Base-by-base conservation (phyloP, 2,113 vertebrate genomes). In the Clinocottus analis region DNA sequence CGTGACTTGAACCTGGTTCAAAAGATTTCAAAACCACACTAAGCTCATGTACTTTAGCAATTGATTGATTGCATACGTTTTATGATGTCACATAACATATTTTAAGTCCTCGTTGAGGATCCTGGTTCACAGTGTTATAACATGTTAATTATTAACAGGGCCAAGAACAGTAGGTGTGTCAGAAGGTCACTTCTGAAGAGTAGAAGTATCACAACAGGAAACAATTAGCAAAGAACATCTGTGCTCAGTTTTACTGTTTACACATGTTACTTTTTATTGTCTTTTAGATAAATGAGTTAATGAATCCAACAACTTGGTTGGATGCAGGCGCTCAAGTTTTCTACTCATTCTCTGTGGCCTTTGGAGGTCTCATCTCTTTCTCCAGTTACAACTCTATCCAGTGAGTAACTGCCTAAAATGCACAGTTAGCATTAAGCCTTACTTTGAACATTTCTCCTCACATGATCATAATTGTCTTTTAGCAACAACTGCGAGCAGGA, bases 401-500 rank as follows among this genome's bases (percentile, higher is more conserved):
- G 98, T 99, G 92, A 97, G 98, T 98, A 37, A n/a, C 56, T 2
- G 1, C 25, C 12, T 25, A 5, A 17, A 16, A 4, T 53, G 4
- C 13, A 33, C 23, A 27, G 12, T 49, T 7, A 41, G 9, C 6
- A 33, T 10, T 23, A 0, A 39, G 1, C 2, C 6, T 1, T 7
- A 4, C 41, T 11, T 51, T n/a, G 1, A 61, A 33, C 47, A 5
- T n/a, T 31, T 53, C n/a, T 41, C 10, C 41, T 85, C 4, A 70
- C 19, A 0, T 25, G 3, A 66, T 45, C 0, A 6, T 35, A 1
- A 41, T 74, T 60, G 77, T 66, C 73, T 67, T 35, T 1, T 3
- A 99, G 98, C 90, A 99, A 99, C 89, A 98, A 99, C 87, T 99
- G 97, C 61, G 97, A 99, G 92, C 94, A 85, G 90, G 98, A 99